Base-by-base conservation (phyloP, 1,140 invertebrate species). In the Bombus haemorrhoidalis region DNA sequence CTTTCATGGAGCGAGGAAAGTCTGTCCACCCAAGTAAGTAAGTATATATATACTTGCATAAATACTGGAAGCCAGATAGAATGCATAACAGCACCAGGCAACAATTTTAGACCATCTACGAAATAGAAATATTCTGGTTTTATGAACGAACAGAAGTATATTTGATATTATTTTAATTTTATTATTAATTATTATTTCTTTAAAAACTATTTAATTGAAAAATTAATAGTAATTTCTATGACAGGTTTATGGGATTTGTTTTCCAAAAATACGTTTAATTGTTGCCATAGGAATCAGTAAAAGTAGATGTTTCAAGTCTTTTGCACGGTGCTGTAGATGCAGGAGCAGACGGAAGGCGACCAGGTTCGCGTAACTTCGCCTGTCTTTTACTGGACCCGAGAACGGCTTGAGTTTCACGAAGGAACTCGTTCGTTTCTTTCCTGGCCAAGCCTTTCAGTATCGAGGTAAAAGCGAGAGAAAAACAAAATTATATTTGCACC, bases 391-490 rank as follows among this genome's bases (percentile, higher is more conserved):
- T 22, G 43, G 59, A 76, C 41, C 47, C 66, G 66, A 81, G 85
- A 78, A 66, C 78, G 71, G 47, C 47, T 79, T 18, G 75, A 43
- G 73, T 91, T 90, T 90, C 84, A 88, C 79, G 80, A 75, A 86
- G 86, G 89, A 91, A 91, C 91, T 88, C 77, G 89, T 86, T 90
- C 86, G 81, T 90, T 91, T 90, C 74, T 90, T 91, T 90, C 74
- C 83, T 83, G 79, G 25, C 76, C 73, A 28, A 80, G 41, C 87
- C 75, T 53, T 86, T 85, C 84, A 81, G 86, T 72, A 59, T 71
- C 74, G 34, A 71, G 83, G 66, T 78, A 86, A 91, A 86, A 89
- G 83, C 66, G 72, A 76, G 69, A 85, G 76, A 78, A 87, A 69
- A 87, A 84, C 86, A 81, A 43, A 87, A 89, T 86, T 85, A 57